A percentile compares a stretch with the other conserved stretches of the same genome.
These are phyloP conservation scores for Lutraria lutraria DNA, from an alignment of 2,888 invertebrate genomes.

Conservation along the genomic window DNA sequence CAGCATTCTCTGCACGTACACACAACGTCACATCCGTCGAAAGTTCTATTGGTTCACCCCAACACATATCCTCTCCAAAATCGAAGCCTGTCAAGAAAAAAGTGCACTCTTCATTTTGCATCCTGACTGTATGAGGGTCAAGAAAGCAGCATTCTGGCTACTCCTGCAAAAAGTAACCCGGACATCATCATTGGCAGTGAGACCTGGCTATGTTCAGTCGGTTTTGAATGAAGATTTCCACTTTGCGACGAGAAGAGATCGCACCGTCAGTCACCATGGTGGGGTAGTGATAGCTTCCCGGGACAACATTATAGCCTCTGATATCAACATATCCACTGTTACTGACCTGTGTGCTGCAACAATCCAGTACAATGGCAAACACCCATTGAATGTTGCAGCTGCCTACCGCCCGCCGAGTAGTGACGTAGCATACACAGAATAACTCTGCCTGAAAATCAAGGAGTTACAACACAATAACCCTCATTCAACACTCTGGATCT, in stretches of 20 bases:
- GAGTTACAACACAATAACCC: no score
- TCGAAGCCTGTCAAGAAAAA: no score
- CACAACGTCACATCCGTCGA: background rate
- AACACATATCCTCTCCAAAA: constrained; percentile 28
- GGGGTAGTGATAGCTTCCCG: no score
- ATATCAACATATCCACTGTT: background rate
- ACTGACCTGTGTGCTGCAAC: background rate
- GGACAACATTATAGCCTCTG: background rate
- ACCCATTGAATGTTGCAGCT: constrained; percentile 22
- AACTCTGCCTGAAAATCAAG: no score
- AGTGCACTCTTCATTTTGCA: no score
- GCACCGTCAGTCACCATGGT: constrained; percentile 9
- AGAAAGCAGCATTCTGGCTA: constrained; percentile 31
- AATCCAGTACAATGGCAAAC: constrained; percentile 9
- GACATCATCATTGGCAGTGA: constrained; percentile 2
- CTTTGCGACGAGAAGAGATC: constrained; percentile 26
- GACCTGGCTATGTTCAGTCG: constrained; percentile 25
- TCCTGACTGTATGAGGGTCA: constrained; percentile 14
- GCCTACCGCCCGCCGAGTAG: constrained; percentile 42
- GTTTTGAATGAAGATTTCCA: constrained; percentile 28
- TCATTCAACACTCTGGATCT: no score
- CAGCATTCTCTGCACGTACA: background rate
- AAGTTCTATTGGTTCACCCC: constrained; percentile 41
- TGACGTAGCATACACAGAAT: constrained; percentile 25
- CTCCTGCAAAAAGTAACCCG: background rate